Conservation (phyloP, 1,140 invertebrate species). For the Drosophila tristis region DNA sequence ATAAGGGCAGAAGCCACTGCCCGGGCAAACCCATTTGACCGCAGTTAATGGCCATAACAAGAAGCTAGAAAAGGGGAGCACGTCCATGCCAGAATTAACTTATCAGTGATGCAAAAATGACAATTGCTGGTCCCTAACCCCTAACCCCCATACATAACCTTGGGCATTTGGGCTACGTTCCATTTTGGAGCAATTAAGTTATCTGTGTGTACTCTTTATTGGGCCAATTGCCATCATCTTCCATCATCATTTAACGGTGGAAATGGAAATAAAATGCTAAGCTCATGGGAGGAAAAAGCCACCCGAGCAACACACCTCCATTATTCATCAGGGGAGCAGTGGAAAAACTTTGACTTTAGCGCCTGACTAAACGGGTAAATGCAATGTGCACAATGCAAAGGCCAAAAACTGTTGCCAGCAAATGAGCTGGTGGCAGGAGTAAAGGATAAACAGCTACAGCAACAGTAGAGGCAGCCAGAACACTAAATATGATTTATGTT, state of each 20-base stretch:
- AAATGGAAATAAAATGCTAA: conserved; percentile 57
- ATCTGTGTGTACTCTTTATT: conserved; percentile 33
- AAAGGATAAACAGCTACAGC: conserved; percentile 45
- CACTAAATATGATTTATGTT: conserved; percentile 81
- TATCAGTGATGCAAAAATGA: conserved; percentile 50
- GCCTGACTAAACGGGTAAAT: conserved; percentile 76
- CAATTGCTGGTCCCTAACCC: conserved; percentile 33
- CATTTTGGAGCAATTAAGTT: conserved; percentile 48
- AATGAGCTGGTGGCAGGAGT: conserved; percentile 31
- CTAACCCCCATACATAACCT: conserved; percentile 25
- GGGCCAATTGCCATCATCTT: conserved; percentile 56
- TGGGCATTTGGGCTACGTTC: conserved; percentile 43
- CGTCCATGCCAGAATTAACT: conserved; percentile 1
- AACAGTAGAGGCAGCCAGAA: conserved; percentile 32
- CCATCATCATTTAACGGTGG: conserved; percentile 59
- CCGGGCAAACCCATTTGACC: conserved; percentile 44
- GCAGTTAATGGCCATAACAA: conserved; percentile 34
- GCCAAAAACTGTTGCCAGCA: conserved; percentile 69
- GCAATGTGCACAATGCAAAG: conserved; percentile 66
- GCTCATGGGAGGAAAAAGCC: conserved; percentile 50
- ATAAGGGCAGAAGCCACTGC: conserved; percentile 46
- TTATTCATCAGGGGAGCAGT: conserved; percentile 65
- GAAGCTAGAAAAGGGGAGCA: neutral
- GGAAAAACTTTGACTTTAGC: conserved; percentile 67
- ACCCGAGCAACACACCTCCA: conserved; percentile 46